These are phyloP conservation scores for Clarias magur DNA, from an alignment of 2,113 vertebrate genomes.

Conservation along the genomic window DNA sequence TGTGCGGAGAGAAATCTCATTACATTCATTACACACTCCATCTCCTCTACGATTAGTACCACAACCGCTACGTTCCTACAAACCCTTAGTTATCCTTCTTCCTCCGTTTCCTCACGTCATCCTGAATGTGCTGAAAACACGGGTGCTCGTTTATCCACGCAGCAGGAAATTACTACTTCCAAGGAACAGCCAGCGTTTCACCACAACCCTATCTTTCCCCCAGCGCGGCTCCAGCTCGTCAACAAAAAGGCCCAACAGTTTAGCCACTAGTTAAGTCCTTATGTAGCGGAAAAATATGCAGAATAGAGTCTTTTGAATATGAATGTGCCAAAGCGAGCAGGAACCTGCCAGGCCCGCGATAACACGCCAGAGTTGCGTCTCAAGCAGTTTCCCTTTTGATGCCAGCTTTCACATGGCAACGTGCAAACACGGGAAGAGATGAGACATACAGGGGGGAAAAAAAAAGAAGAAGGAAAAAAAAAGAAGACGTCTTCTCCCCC, in stretches of 20 bases:
- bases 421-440: conserved; percentile 45
- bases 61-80: not conserved
- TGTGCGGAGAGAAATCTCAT: conserved; percentile 18
- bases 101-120: not conserved
- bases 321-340: conserved; percentile 43
- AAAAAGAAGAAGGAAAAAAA: not conserved
- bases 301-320: conserved; percentile 50
- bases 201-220: conserved; percentile 2
- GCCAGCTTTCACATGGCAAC: conserved; percentile 56
- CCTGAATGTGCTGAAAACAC: not conserved
- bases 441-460: conserved; percentile 35
- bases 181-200: conserved; percentile 20
- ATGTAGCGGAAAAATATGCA: conserved; percentile 46
- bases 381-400: conserved; percentile 53
- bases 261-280: conserved; percentile 24
- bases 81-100: conserved; percentile 6
- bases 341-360: conserved; percentile 58
- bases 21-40: conserved; percentile 24
- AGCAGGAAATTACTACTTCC: not conserved
- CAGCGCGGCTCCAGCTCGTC: conserved; percentile 27
- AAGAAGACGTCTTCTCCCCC: conserved; percentile 26
- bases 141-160: not conserved
- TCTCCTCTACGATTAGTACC: conserved; percentile 12
- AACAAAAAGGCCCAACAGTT: conserved; percentile 7
- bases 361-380: conserved; percentile 55